Percentiles rank a stretch among this genome's conserved stretches.
phyloP scores from a whole-genome alignment of 2,113 vertebrate species.

The Tylochromis polylepis region DNA sequence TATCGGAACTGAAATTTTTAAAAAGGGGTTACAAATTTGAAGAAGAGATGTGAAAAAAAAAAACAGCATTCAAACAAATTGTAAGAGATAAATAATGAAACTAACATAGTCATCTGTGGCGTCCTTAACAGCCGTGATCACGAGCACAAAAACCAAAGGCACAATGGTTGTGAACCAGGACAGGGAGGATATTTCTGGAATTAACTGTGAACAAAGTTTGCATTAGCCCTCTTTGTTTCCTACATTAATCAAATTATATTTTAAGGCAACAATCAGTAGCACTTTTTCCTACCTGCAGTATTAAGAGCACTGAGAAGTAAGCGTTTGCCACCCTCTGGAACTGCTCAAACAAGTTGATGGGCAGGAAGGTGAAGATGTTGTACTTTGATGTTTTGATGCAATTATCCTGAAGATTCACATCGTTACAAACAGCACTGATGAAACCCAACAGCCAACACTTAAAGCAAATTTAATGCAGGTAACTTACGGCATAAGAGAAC shows the following conservation, averaged over 20 bases:
- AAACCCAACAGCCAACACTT: neutral
- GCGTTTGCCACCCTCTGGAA: constrained; percentile 93
- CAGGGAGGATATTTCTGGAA: constrained; percentile 88
- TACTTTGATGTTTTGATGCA: constrained; percentile 92
- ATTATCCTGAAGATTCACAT: constrained; percentile 39
- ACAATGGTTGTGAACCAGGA: constrained; percentile 97
- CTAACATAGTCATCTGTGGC: constrained; percentile 91
- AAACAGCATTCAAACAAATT: neutral
- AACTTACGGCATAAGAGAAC: constrained; percentile 83
- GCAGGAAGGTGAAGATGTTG: constrained; percentile 88
- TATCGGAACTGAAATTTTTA: constrained; percentile 81
- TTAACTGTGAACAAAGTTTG: constrained; percentile 72
- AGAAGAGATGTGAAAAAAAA: neutral
- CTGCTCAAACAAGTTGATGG: constrained; percentile 95
- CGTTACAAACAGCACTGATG: neutral
- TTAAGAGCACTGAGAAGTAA: constrained; percentile 91
- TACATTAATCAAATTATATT: neutral
- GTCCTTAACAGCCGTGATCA: constrained; percentile 90
- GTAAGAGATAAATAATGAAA: neutral
- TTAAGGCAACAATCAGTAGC: neutral
- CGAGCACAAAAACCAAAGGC: constrained; percentile 92
- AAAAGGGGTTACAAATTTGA: neutral
- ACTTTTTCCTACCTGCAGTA: constrained; percentile 79
- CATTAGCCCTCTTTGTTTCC: neutral
- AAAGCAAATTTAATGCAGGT: neutral